These are phyloP conservation scores for Trissolcus basalis DNA, from an alignment of 1,140 invertebrate species.

Conservation along the genomic window DNA sequence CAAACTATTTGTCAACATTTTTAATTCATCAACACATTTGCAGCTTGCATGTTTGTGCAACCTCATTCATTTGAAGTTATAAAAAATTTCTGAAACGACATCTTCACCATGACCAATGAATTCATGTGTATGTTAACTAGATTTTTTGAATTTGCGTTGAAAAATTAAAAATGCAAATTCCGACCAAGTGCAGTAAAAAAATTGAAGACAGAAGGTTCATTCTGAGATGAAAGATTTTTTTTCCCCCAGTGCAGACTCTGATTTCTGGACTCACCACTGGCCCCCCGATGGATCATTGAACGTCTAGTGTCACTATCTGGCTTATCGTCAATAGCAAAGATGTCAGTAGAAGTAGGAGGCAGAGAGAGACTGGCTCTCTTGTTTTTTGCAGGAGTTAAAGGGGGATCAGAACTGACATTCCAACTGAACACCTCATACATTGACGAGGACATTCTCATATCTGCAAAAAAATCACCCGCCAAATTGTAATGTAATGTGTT, in stretches of 20 bases:
- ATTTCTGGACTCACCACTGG: slow-evolving; percentile 72
- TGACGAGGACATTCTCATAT: slow-evolving; percentile 83
- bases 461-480: slow-evolving; percentile 76
- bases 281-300: slow-evolving; percentile 71
- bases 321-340: slow-evolving; percentile 76
- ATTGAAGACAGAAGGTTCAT: slow-evolving; percentile 44
- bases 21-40: slow-evolving; percentile 12
- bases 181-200: slow-evolving; percentile 42
- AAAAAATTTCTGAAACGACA: too few relatives aligned
- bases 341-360: slow-evolving; percentile 73
- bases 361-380: slow-evolving; percentile 76
- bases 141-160: too few relatives aligned
- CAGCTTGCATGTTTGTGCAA: too few relatives aligned
- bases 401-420: slow-evolving; percentile 76
- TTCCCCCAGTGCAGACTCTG: slow-evolving; percentile 60
- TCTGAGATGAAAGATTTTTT: slow-evolving; percentile 50
- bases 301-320: slow-evolving; percentile 73
- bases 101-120: too few relatives aligned
- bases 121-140: too few relatives aligned
- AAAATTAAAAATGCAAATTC: slow-evolving; percentile 25
- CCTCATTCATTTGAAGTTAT: too few relatives aligned
- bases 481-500: slow-evolving; percentile 16
- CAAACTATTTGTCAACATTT: slow-evolving; percentile 30
- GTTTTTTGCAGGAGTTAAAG: slow-evolving; percentile 74
- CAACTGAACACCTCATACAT: slow-evolving; percentile 87